Evolutionary conservation across 2,888 invertebrate genomes (phyloP).

Genomic region (Ormyrus nitidulus): DNA sequence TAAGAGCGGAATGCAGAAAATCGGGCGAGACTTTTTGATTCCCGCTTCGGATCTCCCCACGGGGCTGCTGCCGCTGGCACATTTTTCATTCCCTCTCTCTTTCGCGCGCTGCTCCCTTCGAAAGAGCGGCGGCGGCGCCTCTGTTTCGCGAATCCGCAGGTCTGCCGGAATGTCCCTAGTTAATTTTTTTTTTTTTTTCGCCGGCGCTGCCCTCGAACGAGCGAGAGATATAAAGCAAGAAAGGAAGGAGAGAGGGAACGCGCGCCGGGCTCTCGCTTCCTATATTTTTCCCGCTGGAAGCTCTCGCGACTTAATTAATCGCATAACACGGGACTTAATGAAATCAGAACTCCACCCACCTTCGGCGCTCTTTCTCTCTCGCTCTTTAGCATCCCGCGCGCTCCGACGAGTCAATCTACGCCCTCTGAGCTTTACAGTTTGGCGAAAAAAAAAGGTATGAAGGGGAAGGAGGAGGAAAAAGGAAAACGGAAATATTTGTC

Average conservation of each 20-base stretch:
- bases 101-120: background rate
- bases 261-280: conserved; percentile 24
- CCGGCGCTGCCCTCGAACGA: conserved; percentile 5
- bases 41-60: background rate
- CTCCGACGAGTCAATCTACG: conserved; percentile 28
- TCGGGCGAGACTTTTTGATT: conserved; percentile 42
- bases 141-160: conserved; percentile 50
- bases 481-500: conserved; percentile 72
- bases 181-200: conserved; percentile 63
- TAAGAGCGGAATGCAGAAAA: conserved; percentile 51
- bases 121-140: background rate
- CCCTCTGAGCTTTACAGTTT: conserved; percentile 47
- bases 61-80: background rate
- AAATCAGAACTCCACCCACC: conserved; percentile 73
- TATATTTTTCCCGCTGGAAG: background rate
- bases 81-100: conserved; percentile 22
- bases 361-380: conserved; percentile 45
- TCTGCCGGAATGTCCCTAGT: conserved; percentile 67
- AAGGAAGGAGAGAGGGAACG: conserved; percentile 28
- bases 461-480: conserved; percentile 6
- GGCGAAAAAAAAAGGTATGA: conserved; percentile 1
- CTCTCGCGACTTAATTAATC: conserved; percentile 74
- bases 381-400: conserved; percentile 39
- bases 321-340: conserved; percentile 76
- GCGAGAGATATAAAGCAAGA: conserved; percentile 27